Evolutionary conservation across 23 tunicate genomes (phyloP).

Genomic region (Aplidium turbinatum): DNA sequence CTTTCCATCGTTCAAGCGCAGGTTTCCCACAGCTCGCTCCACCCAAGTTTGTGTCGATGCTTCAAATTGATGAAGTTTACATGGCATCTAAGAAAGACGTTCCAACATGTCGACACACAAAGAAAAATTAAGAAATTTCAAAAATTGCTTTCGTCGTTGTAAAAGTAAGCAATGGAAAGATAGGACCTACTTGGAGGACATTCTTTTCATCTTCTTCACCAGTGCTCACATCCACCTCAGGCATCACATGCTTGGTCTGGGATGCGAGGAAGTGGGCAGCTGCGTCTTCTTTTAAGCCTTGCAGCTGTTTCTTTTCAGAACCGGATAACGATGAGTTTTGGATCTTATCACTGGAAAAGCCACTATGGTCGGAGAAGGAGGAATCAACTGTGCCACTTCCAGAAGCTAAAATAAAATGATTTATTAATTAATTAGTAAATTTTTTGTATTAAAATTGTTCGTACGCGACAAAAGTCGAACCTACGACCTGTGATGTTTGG

Average conservation of each 20-base stretch:
- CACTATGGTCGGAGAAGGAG: too few relatives aligned
- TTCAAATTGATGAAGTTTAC: slow-evolving; percentile 92
- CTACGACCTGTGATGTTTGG: too few relatives aligned
- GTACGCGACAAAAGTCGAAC: too few relatives aligned
- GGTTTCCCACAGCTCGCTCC: slow-evolving; percentile 83
- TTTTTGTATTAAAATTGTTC: too few relatives aligned
- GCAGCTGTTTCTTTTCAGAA: slow-evolving; percentile 8
- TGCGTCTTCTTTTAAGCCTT: slow-evolving; percentile 68
- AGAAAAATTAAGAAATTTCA: too few relatives aligned
- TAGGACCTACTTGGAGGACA: slow-evolving; percentile 76
- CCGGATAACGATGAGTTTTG: slow-evolving; percentile 26
- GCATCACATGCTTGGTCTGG: slow-evolving; percentile 54
- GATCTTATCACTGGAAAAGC: too few relatives aligned
- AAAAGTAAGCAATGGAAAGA: too few relatives aligned
- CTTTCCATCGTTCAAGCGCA: slow-evolving; percentile 78
- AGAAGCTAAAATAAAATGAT: too few relatives aligned
- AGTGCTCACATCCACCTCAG: slow-evolving; percentile 74
- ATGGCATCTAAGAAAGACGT: slow-evolving; percentile 49
- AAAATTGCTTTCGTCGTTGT: too few relatives aligned
- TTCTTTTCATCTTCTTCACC: slow-evolving; percentile 98
- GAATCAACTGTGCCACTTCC: too few relatives aligned
- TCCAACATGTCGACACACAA: too few relatives aligned
- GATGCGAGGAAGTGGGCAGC: slow-evolving; percentile 81
- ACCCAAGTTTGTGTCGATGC: slow-evolving; percentile 55
- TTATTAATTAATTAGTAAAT: too few relatives aligned